Evolutionary conservation across 1,140 invertebrate genomes (phyloP).

Genomic region (Rhyacophila brunnea): DNA sequence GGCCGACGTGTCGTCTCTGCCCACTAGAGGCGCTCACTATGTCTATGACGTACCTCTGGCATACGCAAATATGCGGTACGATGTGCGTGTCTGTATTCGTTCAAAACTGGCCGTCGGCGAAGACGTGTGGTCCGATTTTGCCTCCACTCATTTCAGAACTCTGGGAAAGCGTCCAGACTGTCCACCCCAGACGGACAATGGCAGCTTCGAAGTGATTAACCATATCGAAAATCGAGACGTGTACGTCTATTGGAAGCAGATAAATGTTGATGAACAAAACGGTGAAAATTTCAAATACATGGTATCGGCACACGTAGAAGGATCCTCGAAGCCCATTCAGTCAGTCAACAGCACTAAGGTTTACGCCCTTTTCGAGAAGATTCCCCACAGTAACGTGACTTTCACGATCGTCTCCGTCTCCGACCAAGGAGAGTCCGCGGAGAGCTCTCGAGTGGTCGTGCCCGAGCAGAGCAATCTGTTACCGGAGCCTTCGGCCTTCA

Average conservation of each 20-base stretch:
- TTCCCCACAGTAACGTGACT: conserved; percentile 40
- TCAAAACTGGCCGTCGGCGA: conserved; percentile 52
- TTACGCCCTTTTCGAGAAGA: conserved; percentile 41
- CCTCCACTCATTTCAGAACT: conserved; percentile 58
- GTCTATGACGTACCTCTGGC: conserved; percentile 58
- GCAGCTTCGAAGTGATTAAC: conserved; percentile 63
- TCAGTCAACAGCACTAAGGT: conserved; percentile 25
- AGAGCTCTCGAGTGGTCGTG: conserved; percentile 59
- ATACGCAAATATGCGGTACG: conserved; percentile 67
- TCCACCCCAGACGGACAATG: conserved; percentile 62
- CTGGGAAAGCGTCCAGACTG: conserved; percentile 57
- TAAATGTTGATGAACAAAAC: conserved; percentile 57
- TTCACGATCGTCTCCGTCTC: conserved; percentile 57
- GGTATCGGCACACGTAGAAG: conserved; percentile 1
- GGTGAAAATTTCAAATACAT: conserved; percentile 25
- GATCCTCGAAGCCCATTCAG: not conserved
- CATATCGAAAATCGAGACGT: conserved; percentile 55
- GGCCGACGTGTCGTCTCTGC: not conserved
- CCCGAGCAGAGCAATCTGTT: conserved; percentile 57
- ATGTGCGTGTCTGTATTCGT: conserved; percentile 64
- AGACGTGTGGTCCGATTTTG: conserved; percentile 64
- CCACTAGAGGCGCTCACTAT: conserved; percentile 38
- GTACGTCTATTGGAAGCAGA: conserved; percentile 69
- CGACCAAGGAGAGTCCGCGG: conserved; percentile 55
- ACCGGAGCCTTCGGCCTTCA: conserved; percentile 59